Conservation (phyloP, 2,113 vertebrate genomes). For the Alouatta palliata region DNA sequence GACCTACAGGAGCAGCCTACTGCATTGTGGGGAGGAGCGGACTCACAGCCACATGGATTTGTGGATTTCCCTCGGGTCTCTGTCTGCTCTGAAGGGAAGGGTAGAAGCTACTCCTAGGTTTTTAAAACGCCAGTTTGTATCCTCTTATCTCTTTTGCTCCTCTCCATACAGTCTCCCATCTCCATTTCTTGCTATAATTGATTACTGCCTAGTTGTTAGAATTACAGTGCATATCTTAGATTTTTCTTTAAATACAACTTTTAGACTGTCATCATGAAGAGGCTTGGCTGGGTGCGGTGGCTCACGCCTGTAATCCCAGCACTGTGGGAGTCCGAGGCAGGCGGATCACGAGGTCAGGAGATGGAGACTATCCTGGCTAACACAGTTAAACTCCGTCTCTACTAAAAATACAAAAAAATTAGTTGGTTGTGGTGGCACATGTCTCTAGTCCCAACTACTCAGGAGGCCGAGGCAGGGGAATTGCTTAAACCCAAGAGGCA, state of each 20-base stretch:
- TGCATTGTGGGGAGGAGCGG: rapidly evolving
- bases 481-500: too few species aligned
- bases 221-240: not conserved
- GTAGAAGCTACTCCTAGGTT: not conserved
- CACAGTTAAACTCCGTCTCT: too few species aligned
- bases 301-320: too few species aligned
- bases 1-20: not conserved
- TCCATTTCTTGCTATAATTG: not conserved
- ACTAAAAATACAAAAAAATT: too few species aligned
- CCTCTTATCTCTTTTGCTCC: not conserved
- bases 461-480: too few species aligned
- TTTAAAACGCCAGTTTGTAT: not conserved
- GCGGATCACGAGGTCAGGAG: too few species aligned
- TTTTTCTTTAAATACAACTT: not conserved
- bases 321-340: too few species aligned
- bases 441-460: too few species aligned
- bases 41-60: not conserved
- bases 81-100: constrained; percentile 4
- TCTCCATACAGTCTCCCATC: not conserved
- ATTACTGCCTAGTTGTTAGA: not conserved
- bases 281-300: not conserved
- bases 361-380: too few species aligned
- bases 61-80: not conserved
- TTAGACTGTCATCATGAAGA: not conserved
- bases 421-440: too few species aligned